A percentile compares a stretch with the other conserved stretches of the same genome.
Evolutionary conservation across 2,797 vertebrate genomes (phyloP).

Genomic region (Alcedo atthis): DNA sequence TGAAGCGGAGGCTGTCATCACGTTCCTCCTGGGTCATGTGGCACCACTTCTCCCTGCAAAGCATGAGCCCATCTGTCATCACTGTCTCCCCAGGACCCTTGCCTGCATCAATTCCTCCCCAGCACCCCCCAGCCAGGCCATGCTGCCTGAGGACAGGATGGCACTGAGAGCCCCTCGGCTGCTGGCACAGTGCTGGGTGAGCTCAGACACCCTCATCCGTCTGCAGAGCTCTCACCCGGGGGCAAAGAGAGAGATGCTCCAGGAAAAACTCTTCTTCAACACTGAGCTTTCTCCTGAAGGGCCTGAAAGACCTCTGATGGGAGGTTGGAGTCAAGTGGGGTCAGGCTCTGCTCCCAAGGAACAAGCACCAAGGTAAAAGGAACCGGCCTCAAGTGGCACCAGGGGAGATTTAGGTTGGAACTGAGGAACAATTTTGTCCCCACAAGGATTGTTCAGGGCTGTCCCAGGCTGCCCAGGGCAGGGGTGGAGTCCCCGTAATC

Average conservation of each 20-base stretch:
- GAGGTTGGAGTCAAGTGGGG: background rate
- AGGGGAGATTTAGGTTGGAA: too few relatives aligned
- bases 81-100: rapidly evolving
- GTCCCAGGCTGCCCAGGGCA: background rate
- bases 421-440: too few relatives aligned
- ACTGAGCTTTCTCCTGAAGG: background rate
- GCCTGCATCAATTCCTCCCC: background rate
- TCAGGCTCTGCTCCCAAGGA: background rate
- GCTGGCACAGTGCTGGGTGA: background rate
- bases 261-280: background rate
- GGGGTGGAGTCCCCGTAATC: background rate
- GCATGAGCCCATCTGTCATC: background rate
- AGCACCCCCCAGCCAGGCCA: background rate
- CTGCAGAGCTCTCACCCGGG: rapidly evolving
- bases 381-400: background rate
- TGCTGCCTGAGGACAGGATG: background rate
- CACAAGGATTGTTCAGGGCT: too few relatives aligned
- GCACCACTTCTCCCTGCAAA: slow-evolving; percentile 95
- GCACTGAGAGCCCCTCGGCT: background rate
- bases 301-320: background rate
- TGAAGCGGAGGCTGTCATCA: slow-evolving; percentile 91
- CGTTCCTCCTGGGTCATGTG: slow-evolving; percentile 97
- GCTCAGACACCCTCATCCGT: background rate
- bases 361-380: background rate
- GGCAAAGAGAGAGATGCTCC: background rate